These are phyloP conservation scores for Eumeta japonica DNA, from an alignment of 1,140 invertebrate species.

Conservation along the genomic window DNA sequence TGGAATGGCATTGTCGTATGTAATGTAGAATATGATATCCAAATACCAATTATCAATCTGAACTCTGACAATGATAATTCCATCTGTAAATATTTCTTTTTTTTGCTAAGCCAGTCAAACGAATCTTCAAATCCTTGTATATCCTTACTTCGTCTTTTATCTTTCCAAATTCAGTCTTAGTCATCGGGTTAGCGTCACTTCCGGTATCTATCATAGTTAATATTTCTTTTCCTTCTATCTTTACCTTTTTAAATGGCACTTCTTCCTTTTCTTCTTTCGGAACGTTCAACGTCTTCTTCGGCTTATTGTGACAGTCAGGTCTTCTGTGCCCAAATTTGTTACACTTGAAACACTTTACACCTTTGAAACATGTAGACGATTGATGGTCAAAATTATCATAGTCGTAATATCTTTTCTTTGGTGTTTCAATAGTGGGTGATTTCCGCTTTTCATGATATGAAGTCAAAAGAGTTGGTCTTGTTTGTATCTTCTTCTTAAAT, in stretches of 20 bases:
- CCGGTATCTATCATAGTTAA: too few relatives aligned
- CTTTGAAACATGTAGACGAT: too few relatives aligned
- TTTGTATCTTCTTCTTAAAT: too few relatives aligned
- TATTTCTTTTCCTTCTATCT: conserved; percentile 6
- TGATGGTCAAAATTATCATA: too few relatives aligned
- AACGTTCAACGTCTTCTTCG: conserved; percentile 9
- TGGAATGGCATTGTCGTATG: conserved; percentile 12
- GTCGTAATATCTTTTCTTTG: too few relatives aligned
- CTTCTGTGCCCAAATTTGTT: too few relatives aligned
- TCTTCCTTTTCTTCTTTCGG: conserved; percentile 2
- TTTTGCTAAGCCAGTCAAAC: conserved; percentile 9
- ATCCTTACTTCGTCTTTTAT: not conserved
- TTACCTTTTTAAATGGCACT: conserved; percentile 8
- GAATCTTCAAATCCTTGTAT: not conserved
- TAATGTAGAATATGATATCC: conserved; percentile 9
- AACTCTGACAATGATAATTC: conserved; percentile 7
- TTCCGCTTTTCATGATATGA: too few relatives aligned
- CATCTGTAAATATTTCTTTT: conserved; percentile 8
- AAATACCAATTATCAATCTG: conserved; percentile 10
- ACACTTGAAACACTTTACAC: conserved; percentile 20
- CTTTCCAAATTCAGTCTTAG: conserved; percentile 4
- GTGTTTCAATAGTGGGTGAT: too few relatives aligned
- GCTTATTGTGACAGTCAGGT: conserved; percentile 8
- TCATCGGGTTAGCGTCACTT: too few relatives aligned
- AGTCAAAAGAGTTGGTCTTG: too few relatives aligned